A percentile compares a stretch with the other conserved stretches of the same genome.
Conservation (phyloP, 2,888 invertebrate species). For the Temnothorax ravouxi region DNA sequence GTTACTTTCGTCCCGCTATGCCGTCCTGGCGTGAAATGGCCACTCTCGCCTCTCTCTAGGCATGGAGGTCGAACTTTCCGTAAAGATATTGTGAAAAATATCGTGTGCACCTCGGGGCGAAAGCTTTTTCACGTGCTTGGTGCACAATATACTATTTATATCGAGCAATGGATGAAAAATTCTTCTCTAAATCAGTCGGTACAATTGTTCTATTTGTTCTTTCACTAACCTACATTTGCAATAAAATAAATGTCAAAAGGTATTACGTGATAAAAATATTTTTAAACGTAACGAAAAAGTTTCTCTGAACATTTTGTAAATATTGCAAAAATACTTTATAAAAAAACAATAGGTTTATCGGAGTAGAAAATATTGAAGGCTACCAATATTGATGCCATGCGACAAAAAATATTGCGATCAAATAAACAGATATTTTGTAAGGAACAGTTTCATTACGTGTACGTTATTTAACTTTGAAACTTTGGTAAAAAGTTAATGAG, state of each 20-base stretch:
- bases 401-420: background rate
- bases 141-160: no score
- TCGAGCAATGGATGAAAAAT: background rate
- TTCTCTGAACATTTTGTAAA: constrained; percentile 8
- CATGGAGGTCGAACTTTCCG: no score
- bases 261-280: constrained; percentile 18
- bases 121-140: no score
- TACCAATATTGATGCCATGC: background rate
- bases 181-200: background rate
- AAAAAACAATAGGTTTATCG: constrained; percentile 7
- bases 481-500: constrained; percentile 26
- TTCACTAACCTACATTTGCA: constrained; percentile 16
- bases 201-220: background rate
- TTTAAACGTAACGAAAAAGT: background rate
- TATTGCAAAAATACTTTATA: constrained; percentile 1
- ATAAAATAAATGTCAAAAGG: constrained; percentile 28
- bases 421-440: constrained; percentile 6
- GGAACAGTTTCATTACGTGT: background rate
- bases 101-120: no score
- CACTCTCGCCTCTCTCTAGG: no score
- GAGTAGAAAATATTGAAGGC: background rate
- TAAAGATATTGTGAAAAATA: no score
- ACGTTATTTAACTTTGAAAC: background rate
- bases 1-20: no score
- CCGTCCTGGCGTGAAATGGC: no score